phyloP scores from a whole-genome alignment of 1,140 invertebrate species.

The Ceratoteleas bidentatus region DNA sequence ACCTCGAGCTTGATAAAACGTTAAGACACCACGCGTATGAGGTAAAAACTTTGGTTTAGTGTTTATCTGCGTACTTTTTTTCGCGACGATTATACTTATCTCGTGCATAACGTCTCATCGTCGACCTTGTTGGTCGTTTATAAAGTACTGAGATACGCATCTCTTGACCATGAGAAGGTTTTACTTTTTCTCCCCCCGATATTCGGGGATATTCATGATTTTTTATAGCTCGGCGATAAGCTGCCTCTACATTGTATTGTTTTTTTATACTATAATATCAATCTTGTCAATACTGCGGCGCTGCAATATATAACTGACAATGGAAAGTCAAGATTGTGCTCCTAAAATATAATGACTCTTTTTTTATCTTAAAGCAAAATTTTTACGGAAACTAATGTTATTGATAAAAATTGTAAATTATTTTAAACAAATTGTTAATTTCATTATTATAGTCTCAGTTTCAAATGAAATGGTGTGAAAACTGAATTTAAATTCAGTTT shows the following conservation, averaged over 20 bases:
- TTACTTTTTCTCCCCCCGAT: constrained; percentile 48
- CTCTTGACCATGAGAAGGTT: constrained; percentile 58
- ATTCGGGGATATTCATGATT: constrained; percentile 59
- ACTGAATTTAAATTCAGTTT: too few relatives aligned
- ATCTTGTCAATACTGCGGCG: constrained; percentile 22
- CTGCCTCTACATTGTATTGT: constrained; percentile 15
- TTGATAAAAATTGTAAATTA: too few relatives aligned
- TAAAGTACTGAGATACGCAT: constrained; percentile 66
- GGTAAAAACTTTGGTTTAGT: constrained; percentile 49
- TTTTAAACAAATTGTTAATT: too few relatives aligned
- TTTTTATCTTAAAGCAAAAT: too few relatives aligned
- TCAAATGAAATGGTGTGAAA: too few relatives aligned
- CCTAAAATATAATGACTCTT: too few relatives aligned
- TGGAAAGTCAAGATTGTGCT: too few relatives aligned
- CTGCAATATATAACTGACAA: neutral
- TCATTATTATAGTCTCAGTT: too few relatives aligned
- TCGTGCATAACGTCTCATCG: constrained; percentile 47
- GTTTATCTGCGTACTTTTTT: constrained; percentile 56
- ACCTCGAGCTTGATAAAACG: constrained; percentile 32
- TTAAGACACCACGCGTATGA: constrained; percentile 32
- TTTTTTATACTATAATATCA: constrained; percentile 46
- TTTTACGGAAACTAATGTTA: too few relatives aligned
- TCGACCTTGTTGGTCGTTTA: constrained; percentile 67
- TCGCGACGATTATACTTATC: constrained; percentile 58
- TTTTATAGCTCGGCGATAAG: constrained; percentile 68